Conservation (phyloP, 2,888 invertebrate genomes). For the Cephus runcator region DNA sequence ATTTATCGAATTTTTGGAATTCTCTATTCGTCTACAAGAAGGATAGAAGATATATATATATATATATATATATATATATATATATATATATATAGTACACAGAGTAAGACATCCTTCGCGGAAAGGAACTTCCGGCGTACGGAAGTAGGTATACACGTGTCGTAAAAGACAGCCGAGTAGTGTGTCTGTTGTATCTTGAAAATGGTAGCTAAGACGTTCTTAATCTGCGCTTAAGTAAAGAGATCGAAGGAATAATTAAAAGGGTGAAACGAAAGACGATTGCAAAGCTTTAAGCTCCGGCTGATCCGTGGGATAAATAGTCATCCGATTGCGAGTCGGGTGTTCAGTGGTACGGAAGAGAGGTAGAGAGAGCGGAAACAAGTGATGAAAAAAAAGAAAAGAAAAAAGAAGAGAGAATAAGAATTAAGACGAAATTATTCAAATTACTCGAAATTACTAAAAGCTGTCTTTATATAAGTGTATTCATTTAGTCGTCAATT, state of each 20-base stretch:
- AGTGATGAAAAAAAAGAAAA: not conserved
- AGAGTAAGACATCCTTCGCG: not conserved
- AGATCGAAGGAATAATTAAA: slow-evolving; percentile 23
- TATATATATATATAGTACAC: no score
- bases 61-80: no score
- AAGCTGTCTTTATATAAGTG: not conserved
- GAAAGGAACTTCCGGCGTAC: not conserved
- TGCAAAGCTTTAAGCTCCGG: not conserved
- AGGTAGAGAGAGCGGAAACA: not conserved
- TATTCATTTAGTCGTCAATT: not conserved
- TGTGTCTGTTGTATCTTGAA: not conserved
- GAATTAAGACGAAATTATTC: not conserved
- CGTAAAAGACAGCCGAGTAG: not conserved
- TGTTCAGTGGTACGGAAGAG: not conserved
- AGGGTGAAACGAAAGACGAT: not conserved
- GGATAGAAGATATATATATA: not conserved
- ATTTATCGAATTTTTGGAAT: slow-evolving; percentile 46
- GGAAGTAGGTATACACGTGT: not conserved
- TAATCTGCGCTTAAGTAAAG: slow-evolving; percentile 34
- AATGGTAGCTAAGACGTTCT: slow-evolving; percentile 1
- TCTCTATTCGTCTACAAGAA: slow-evolving; percentile 18
- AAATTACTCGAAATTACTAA: not conserved
- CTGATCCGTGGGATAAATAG: not conserved
- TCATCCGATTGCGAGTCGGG: not conserved
- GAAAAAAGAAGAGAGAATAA: not conserved